A percentile compares a stretch with the other conserved stretches of the same genome.
phyloP scores from a whole-genome alignment of 2,888 invertebrate genomes.

The Parnassius apollo region DNA sequence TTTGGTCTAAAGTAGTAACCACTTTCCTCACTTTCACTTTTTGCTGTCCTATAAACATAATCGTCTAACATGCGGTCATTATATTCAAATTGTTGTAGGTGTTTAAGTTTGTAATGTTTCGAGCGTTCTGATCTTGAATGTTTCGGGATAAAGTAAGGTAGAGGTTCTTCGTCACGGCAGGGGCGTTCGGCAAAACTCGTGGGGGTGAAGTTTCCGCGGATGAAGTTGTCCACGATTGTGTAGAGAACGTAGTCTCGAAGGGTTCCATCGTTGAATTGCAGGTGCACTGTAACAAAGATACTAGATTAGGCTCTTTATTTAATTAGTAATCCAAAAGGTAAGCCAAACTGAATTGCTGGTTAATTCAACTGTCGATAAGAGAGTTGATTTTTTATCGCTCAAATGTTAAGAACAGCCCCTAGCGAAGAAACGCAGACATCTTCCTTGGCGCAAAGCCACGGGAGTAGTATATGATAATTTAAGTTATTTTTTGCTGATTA shows the following conservation, averaged over 20 bases:
- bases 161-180: slow-evolving; percentile 54
- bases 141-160: slow-evolving; percentile 65
- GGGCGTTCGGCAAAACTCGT: slow-evolving; percentile 58
- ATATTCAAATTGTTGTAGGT: slow-evolving; percentile 23
- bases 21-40: slow-evolving; percentile 43
- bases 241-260: slow-evolving; percentile 69
- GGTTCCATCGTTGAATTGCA: slow-evolving; percentile 53
- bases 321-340: too few species aligned
- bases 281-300: slow-evolving; percentile 54
- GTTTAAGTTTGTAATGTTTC: slow-evolving; percentile 47
- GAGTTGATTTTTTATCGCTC: too few species aligned
- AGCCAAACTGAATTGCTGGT: too few species aligned
- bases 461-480: too few species aligned
- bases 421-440: too few species aligned
- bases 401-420: too few species aligned
- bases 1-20: slow-evolving; percentile 66
- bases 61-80: slow-evolving; percentile 16
- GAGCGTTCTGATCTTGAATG: slow-evolving; percentile 52
- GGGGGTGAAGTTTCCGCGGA: slow-evolving; percentile 72
- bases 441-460: too few species aligned
- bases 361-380: too few species aligned
- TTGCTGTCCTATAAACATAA: slow-evolving; percentile 38
- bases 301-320: background rate
- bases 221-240: slow-evolving; percentile 59
- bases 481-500: too few species aligned